These are phyloP conservation scores for Philonicus albiceps DNA, from an alignment of 2,888 invertebrate genomes.

Conservation along the genomic window DNA sequence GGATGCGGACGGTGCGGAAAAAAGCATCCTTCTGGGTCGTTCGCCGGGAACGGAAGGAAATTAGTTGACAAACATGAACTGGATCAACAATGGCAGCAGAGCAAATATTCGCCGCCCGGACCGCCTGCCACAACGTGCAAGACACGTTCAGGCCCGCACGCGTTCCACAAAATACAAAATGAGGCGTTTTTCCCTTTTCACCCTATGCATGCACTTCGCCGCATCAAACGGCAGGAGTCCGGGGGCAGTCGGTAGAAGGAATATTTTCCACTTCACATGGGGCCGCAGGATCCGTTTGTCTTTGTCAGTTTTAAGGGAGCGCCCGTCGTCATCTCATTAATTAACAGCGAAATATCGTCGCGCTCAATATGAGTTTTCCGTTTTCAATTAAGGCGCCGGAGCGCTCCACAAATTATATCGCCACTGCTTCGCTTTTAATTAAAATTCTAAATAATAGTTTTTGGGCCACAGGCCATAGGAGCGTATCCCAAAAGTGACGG, in stretches of 20 bases:
- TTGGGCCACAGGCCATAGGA: not conserved
- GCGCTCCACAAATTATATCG: not conserved
- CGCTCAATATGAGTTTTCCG: slow-evolving; percentile 22
- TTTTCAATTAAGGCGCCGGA: slow-evolving; percentile 13
- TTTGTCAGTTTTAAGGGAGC: not conserved
- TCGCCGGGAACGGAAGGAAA: not conserved
- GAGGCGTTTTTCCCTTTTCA: no score
- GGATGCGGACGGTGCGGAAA: slow-evolving; percentile 4
- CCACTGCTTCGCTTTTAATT: not conserved
- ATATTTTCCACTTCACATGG: not conserved
- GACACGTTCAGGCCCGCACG: not conserved
- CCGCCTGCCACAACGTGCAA: not conserved
- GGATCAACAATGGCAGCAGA: slow-evolving; percentile 2
- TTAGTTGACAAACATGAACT: slow-evolving; percentile 34
- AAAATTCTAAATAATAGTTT: not conserved
- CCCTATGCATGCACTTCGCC: not conserved
- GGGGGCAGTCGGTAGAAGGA: not conserved
- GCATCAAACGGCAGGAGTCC: not conserved
- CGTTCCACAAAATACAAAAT: not conserved
- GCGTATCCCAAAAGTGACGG: not conserved
- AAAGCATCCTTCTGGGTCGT: not conserved
- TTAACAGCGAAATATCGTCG: slow-evolving; percentile 23
- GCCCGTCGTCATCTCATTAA: slow-evolving; percentile 28
- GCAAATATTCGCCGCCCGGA: not conserved
- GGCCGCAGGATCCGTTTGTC: not conserved